Evolutionary conservation across 2,113 vertebrate genomes (phyloP), one percentile per base, ranked within the genome.

Genomic region (Xenus cinereus): DNA sequence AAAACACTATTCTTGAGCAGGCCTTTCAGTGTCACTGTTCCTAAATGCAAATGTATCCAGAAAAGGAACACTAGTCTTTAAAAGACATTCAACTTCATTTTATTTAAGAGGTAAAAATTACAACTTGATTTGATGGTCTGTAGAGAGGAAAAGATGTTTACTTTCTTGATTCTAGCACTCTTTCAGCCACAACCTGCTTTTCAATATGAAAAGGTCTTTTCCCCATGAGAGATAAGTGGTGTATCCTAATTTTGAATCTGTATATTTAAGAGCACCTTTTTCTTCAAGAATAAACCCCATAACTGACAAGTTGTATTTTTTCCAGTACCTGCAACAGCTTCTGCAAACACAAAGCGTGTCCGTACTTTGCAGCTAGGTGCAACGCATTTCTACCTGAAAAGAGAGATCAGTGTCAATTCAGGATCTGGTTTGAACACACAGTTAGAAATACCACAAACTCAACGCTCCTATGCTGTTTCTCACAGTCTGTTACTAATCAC

Each of bases 321-420:
- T 41, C 89, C 89, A 90, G 83, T 98, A 99, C 99, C 99, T 99
- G 99, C 43, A 99, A 60, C 59, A 99, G 98, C 90, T 99, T 99
- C 95, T 99, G 99, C 89, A 99, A 97, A 92, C 99, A 99, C 27
- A 99, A 84, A 10, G 99, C 98, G 18, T 99, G 99, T 69, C 98
- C 99, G 4, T 99, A 99, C 66, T 99, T 99, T 1, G 99, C 99
- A 90, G 99, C 98, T 57, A 99, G 96, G 54, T 99, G 99, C 83
- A 99, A 98, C 5, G 98, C 99, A 14, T 98, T 99, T 97, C 99
- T 99, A 62, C 99, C 99, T 99, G 51, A 5, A 94, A 94, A 68
- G 39, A 67, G 7, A 96, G 7, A 78, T 3, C 22, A 57, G 7
- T 24, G 59, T 30, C 72, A 81, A 5, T 8, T 53, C 37, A 71